Conservation (phyloP, 2,113 vertebrate species). For the Acrocephalus arundinaceus region DNA sequence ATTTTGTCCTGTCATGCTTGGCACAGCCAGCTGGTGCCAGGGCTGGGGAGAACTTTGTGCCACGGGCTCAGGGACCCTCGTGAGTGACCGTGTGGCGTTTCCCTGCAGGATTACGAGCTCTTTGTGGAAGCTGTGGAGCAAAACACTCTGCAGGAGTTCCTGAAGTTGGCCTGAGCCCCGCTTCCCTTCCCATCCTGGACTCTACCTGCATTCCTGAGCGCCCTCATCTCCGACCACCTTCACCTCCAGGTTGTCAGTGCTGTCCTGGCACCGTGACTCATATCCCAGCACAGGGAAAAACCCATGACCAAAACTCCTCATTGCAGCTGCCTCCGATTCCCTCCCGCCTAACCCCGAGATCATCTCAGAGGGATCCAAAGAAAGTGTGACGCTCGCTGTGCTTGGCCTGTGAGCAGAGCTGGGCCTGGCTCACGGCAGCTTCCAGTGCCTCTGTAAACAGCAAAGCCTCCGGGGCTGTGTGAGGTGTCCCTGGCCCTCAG, state of each 20-base stretch:
- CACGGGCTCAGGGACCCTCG: accelerated
- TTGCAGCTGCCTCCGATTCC: slow-evolving; percentile 24
- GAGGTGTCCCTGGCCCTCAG: not conserved
- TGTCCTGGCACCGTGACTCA: not conserved
- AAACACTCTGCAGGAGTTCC: slow-evolving; percentile 89
- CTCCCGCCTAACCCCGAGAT: not conserved
- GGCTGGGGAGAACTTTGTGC: not conserved
- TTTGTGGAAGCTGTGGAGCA: slow-evolving; percentile 92
- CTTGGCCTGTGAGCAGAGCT: slow-evolving; percentile 21
- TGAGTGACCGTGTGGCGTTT: not conserved
- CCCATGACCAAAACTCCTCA: slow-evolving; percentile 77
- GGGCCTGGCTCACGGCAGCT: slow-evolving; percentile 48
- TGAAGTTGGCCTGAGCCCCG: slow-evolving; percentile 87
- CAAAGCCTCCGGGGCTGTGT: slow-evolving; percentile 12
- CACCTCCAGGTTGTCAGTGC: slow-evolving; percentile 62
- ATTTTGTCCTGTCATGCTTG: not conserved
- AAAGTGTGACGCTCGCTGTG: not conserved
- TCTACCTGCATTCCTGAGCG: slow-evolving; percentile 57
- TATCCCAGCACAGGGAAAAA: slow-evolving; percentile 13
- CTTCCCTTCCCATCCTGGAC: not conserved
- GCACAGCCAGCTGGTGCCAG: not conserved
- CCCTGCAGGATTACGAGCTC: slow-evolving; percentile 87
- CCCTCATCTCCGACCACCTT: slow-evolving; percentile 38
- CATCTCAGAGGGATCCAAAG: slow-evolving; percentile 52
- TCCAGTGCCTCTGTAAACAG: slow-evolving; percentile 64